Evolutionary conservation across 2,797 vertebrate genomes (phyloP).

Genomic region (Ceryle rudis): DNA sequence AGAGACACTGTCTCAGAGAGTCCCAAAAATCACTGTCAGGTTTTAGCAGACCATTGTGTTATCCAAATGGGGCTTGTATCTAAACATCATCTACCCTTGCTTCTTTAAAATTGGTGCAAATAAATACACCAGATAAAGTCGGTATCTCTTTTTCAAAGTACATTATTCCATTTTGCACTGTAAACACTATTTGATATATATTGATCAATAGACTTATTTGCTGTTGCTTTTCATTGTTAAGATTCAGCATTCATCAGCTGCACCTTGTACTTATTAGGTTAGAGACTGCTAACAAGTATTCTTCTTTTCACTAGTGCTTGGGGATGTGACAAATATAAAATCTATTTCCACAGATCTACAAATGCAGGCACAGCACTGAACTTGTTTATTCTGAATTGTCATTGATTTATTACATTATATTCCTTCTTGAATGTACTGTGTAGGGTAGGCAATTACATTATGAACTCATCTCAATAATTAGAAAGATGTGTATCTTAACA

Average conservation of each 20-base stretch:
- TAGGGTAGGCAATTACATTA: not conserved
- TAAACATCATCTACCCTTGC: not conserved
- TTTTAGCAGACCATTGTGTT: not conserved
- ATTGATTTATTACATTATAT: not conserved
- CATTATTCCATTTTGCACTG: not conserved
- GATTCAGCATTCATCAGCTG: not conserved
- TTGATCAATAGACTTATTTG: not conserved
- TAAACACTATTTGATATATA: not conserved
- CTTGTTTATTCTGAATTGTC: not conserved
- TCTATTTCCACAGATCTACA: not conserved
- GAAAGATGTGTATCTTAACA: not conserved
- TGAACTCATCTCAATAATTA: not conserved
- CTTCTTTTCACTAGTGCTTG: not conserved
- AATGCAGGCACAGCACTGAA: not conserved
- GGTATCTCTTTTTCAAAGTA: not conserved
- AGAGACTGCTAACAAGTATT: not conserved
- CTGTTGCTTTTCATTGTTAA: not conserved
- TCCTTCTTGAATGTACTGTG: not conserved
- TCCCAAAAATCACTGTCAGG: rapidly evolving
- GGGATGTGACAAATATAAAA: not conserved
- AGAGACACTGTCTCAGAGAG: not conserved
- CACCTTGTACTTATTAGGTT: not conserved
- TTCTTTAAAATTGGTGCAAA: not conserved
- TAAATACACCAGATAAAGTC: not conserved
- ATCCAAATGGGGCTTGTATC: not conserved